Percentiles rank a stretch among this genome's conserved stretches.
phyloP scores from a whole-genome alignment of 2,113 vertebrate genomes.

The Chaetops frenatus region DNA sequence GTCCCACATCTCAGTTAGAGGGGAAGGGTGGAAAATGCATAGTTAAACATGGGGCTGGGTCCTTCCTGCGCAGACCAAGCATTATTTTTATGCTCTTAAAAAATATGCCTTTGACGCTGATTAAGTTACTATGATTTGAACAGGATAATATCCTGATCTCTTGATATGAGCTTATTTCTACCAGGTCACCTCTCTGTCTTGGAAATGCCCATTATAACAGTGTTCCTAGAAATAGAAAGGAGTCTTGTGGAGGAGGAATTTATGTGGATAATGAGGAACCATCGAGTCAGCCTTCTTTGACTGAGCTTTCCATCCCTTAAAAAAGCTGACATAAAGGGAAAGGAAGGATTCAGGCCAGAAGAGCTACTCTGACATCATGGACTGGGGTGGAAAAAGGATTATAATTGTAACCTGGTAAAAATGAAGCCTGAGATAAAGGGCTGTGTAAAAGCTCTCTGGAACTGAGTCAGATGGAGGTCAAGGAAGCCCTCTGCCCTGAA shows the following conservation, averaged over 20 bases:
- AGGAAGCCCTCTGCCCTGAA: neutral
- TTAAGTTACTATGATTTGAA: neutral
- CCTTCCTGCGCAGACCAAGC: neutral
- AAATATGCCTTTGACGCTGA: neutral
- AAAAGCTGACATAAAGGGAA: neutral
- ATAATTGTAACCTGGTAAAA: neutral
- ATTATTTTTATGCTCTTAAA: neutral
- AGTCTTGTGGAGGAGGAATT: neutral
- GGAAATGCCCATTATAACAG: neutral
- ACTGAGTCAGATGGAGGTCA: neutral
- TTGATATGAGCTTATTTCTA: neutral
- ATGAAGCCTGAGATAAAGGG: neutral
- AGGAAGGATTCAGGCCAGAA: neutral
- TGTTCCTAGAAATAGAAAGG: neutral
- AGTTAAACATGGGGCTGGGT: neutral
- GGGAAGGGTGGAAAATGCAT: neutral
- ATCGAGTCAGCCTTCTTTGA: neutral
- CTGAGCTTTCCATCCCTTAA: neutral
- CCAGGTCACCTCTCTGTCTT: neutral
- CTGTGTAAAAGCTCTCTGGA: neutral
- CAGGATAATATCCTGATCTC: neutral
- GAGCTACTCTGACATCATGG: neutral
- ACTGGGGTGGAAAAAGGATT: neutral
- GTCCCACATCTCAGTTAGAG: neutral
- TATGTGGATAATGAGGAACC: neutral